phyloP scores from a whole-genome alignment of 2,888 invertebrate genomes.

The Ctenicera cuprea region DNA sequence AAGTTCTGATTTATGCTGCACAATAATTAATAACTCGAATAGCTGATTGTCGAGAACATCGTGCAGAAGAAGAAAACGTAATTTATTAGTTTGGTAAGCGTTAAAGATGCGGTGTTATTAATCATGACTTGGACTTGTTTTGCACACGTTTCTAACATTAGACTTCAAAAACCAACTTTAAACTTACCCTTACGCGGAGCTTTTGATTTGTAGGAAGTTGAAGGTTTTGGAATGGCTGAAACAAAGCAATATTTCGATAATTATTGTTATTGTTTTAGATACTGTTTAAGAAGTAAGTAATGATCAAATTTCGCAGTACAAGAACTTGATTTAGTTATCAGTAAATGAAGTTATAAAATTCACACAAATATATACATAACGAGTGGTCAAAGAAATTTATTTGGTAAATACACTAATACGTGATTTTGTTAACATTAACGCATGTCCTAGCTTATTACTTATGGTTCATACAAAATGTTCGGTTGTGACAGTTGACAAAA shows the following conservation, averaged over 20 bases:
- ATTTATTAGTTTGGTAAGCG: conserved; percentile 48
- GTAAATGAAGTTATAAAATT: no score
- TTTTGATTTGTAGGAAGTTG: conserved; percentile 57
- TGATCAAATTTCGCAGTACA: no score
- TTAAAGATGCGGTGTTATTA: conserved; percentile 44
- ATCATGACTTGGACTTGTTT: conserved; percentile 30
- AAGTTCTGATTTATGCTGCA: conserved; percentile 38
- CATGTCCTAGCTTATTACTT: no score
- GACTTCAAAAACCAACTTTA: conserved; percentile 20
- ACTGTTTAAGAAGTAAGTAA: no score
- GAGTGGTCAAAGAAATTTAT: no score
- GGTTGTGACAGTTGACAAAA: no score
- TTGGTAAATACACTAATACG: no score
- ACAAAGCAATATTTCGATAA: conserved; percentile 33
- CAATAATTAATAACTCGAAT: conserved; percentile 53
- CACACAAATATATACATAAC: no score
- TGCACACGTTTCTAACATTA: conserved; percentile 33
- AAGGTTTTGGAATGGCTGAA: conserved; percentile 62
- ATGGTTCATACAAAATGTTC: no score
- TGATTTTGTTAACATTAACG: no score
- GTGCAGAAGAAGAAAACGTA: conserved; percentile 46
- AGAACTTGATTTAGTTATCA: no score
- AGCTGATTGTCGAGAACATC: conserved; percentile 49
- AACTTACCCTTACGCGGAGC: conserved; percentile 61
- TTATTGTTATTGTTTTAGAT: not conserved